phyloP scores from a whole-genome alignment of 1,140 invertebrate species.

The Pseudomyrmex flavicornis region DNA sequence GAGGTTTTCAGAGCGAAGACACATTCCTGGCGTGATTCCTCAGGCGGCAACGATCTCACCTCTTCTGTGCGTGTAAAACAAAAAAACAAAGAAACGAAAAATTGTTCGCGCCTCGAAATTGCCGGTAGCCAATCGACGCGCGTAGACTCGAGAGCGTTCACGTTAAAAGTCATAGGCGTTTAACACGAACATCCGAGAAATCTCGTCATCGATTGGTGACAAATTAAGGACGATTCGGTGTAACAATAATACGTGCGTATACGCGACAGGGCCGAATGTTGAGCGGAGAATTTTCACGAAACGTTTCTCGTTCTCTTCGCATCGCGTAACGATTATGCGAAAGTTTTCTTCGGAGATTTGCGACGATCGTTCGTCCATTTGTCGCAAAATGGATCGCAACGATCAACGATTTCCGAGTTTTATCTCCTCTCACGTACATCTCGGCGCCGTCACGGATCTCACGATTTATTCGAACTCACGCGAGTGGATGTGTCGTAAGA shows the following conservation, averaged over 20 bases:
- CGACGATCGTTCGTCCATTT: not conserved
- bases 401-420: not conserved
- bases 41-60: conserved; percentile 29
- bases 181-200: conserved; percentile 46
- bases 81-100: conserved; percentile 2
- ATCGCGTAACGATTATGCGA: not conserved
- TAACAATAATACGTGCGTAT: not conserved
- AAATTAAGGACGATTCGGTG: too few relatives aligned
- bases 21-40: conserved; percentile 29
- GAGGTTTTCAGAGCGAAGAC: conserved; percentile 36
- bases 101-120: conserved; percentile 33
- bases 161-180: conserved; percentile 60
- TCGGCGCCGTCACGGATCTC: not conserved
- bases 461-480: conserved; percentile 12
- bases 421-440: not conserved
- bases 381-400: not conserved
- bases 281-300: conserved; percentile 24
- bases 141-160: conserved; percentile 63
- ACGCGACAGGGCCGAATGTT: not conserved
- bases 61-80: not conserved
- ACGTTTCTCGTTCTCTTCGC: too few relatives aligned
- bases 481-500: conserved; percentile 1
- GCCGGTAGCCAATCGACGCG: conserved; percentile 10
- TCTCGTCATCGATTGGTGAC: conserved; percentile 53
- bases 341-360: not conserved